Evolutionary conservation across 2,113 vertebrate species (phyloP), one percentile per base, ranked within the genome.

Genomic region (Erythrocercus mccallii): DNA sequence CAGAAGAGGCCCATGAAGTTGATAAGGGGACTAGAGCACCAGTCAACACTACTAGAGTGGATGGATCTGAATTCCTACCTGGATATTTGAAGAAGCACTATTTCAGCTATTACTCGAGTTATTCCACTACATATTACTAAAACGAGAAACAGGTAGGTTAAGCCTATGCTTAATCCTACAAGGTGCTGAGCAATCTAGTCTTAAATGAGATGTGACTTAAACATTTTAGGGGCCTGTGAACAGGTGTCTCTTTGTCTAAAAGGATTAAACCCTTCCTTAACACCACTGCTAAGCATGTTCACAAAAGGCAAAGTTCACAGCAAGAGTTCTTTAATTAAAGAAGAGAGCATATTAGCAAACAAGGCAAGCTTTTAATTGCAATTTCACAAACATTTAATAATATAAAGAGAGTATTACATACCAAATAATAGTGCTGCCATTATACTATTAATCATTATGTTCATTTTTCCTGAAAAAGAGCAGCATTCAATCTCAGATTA

Each of bases 321-420:
- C 45, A 85, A 84, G 66, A 89, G n/a, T 80, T 80, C 53, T 68
- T 91, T 85, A 76, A 84, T 72, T 81, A 74, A 56, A 64, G 31
- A 57, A 71, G 33, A 71, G 31, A 58, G 12, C 12, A 31, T 73
- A 91, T 85, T 77, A 85, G 42, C 22, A 95, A 92, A 88, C 58
- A 94, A 94, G 37, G 33, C 30, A 87, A 95, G 44, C 31, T 88
- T 93, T 74, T 88, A 83, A 93, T 60, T 51, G 33, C 33, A 86
- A 88, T 92, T 95, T 94, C 88, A 96, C 76, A 90, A 90, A 86
- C 27, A 74, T 78, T 30, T 88, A 94, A 77, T 74, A 91, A 37
- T 35, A 77, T 58, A 83, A 74, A 93, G 60, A 83, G 31, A 90
- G 19, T 48, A 53, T 37, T 62, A 58, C 15, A 51, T 10, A 86